Conservation (phyloP, 2,797 vertebrate species). For the Ambastaia sidthimunki region DNA sequence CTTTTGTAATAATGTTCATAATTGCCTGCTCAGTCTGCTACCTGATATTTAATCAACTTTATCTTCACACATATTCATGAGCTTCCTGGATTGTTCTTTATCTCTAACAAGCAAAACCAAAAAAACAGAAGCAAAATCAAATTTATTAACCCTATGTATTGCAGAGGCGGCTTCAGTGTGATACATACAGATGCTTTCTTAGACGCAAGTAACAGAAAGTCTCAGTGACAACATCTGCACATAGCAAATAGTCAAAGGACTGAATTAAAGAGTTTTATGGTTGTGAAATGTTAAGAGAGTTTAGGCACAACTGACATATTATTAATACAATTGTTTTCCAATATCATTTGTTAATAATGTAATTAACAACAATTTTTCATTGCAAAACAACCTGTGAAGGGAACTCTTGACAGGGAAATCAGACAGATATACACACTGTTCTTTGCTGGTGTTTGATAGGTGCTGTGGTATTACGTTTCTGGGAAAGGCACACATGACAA, state of each 20-base stretch:
- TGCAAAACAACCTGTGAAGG: not conserved
- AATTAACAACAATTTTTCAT: not conserved
- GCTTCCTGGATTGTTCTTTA: not conserved
- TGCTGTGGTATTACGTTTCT: conserved; percentile 44
- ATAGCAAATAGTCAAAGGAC: not conserved
- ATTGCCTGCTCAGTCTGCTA: not conserved
- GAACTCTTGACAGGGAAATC: not conserved
- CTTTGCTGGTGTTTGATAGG: conserved; percentile 7
- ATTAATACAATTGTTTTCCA: not conserved
- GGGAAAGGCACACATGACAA: conserved; percentile 38
- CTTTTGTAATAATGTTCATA: not conserved
- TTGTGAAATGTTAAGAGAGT: not conserved
- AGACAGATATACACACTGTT: conserved; percentile 27
- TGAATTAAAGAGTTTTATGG: not conserved
- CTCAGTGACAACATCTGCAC: not conserved
- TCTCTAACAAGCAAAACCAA: not conserved
- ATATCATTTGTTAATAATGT: not conserved
- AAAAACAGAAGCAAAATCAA: not conserved
- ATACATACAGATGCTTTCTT: not conserved
- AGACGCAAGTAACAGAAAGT: no score
- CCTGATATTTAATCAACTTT: not conserved
- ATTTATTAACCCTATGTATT: not conserved
- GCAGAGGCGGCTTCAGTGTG: not conserved
- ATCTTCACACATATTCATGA: not conserved
- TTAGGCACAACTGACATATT: not conserved